Evolutionary conservation across 1,140 invertebrate genomes (phyloP), one percentile per base, ranked within the genome.

Genomic region (Monochamus saltuarius): DNA sequence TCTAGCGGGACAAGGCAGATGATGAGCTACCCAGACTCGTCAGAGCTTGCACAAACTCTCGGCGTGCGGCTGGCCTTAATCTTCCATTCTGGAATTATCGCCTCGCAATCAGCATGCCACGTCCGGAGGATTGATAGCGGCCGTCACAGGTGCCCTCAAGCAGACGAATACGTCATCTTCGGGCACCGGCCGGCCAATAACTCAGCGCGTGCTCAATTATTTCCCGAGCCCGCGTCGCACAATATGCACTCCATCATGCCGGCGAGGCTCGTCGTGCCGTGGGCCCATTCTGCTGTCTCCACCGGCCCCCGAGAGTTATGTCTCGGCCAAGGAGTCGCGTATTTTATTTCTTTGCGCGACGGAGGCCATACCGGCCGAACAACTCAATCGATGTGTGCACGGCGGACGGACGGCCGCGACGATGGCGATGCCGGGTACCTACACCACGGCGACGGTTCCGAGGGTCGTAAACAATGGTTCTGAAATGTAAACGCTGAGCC

Each of bases 201-300:
- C 39, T 60, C 58, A 54, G 46, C 38, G 51, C 34, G 53, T 53
- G 8, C 36, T 62, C 60, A 62, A 62, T 62, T 62, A 62, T 62
- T 62, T 62, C 61, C 61, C 61, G 58, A 45, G 61, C 57, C 54
- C 47, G 54, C 19, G 22, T 29, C 17, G 60, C 45, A 62, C 61
- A 62, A 62, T 62, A 62, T 46, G 40, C 61, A 58, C 61, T 62
- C 49, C 61, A 62, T 62, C 61, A 62, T 62, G 53, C 55, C 54
- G 42, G 17, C 22, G 56, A 43, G 61, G 37, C 38, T 49, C 40
- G 61, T 62, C 61, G 61, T 62, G 61, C 55, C 56, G 49, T 35
- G 51, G 36, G 53, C 49, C 61, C 61, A 62, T 62, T 62, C 61
- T 62, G 49, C 61, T 62, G 61, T 62, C 61, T 56, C 42, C 55